Base-by-base conservation (phyloP, 1,140 invertebrate genomes). In the Saccostrea cuccullata region DNA sequence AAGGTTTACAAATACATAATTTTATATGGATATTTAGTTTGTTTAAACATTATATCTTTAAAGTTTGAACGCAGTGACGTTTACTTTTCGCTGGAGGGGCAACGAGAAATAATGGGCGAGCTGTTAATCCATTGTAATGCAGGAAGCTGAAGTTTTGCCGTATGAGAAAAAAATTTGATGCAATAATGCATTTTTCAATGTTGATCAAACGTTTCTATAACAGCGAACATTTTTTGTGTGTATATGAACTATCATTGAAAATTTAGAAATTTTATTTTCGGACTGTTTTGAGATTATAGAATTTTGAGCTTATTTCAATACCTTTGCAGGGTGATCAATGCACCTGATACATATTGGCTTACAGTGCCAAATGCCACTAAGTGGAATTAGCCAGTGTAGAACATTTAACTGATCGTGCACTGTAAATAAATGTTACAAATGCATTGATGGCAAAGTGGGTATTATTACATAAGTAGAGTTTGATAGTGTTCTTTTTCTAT, bases 1-100 rank as follows among this genome's bases (percentile, higher is more conserved):
- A 84, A 58, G 55, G 84, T 85, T 85, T 85, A 85, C 84, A 85
- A 85, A 85, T 85, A 85, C 47, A 85, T 85, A 85, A 56, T 85
- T 85, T 64, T 85, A 20, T 36, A 85, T 85, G 84, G 84, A 85
- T 85, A 85, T 85, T 85, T 85, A 64, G 84, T 85, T 85, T 64
- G 36, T 56, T 85, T 85, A 85, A 85, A 85, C 84, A 85, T 85
- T 85, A 85, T 85, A 60, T 64, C 84, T 85, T 85, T 85, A 36
- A 85, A 85, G 84, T 85, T 64, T 60, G 58, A 85, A 85, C 84
- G 55, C 84, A 30, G 6, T 60, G 84, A 85, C 55, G 56, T 64
- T 85, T 64, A 85, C 84, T 64, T 58, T 36, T 85, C 30, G 6
- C 56, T 56, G 47, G 17, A 60, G 26, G 84, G 20, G 23, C 56